Conservation (phyloP, 1,140 invertebrate species). For the Cherax quadricarinatus region DNA sequence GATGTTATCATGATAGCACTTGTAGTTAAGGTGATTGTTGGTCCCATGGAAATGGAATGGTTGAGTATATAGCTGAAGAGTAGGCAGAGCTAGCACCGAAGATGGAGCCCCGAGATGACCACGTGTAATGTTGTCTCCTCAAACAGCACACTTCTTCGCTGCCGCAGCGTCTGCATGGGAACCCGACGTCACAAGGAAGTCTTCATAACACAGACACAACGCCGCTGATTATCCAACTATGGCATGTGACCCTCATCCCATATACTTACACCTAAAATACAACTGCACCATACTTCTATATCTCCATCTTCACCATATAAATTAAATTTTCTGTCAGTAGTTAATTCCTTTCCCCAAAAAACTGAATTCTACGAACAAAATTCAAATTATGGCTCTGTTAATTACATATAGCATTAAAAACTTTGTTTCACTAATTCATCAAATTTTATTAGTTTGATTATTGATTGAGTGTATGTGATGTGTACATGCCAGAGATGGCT, state of each 20-base stretch:
- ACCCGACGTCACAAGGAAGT: conserved; percentile 55
- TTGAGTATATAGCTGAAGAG: conserved; percentile 48
- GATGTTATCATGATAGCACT: conserved; percentile 47
- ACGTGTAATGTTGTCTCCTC: conserved; percentile 70
- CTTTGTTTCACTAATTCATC: too few species aligned
- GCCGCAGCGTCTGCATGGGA: conserved; percentile 66
- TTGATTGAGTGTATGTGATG: too few species aligned
- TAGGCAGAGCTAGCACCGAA: conserved; percentile 71
- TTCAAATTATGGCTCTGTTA: background rate
- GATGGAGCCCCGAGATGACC: conserved; percentile 70
- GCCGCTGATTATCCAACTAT: background rate
- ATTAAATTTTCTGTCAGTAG: background rate
- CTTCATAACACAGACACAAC: conserved; percentile 23
- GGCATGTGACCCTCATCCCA: background rate
- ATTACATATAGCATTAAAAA: background rate
- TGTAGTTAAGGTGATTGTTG: conserved; percentile 50
- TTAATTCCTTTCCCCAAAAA: background rate
- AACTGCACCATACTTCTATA: background rate
- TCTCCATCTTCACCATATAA: background rate
- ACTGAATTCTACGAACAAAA: background rate
- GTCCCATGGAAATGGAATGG: conserved; percentile 68
- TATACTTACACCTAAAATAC: background rate
- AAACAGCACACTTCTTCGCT: conserved; percentile 69
- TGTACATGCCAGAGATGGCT: too few species aligned
- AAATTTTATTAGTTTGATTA: too few species aligned